Evolutionary conservation across 2,113 vertebrate genomes (phyloP), one percentile per base, ranked within the genome.

Genomic region (Larimichthys crocea): DNA sequence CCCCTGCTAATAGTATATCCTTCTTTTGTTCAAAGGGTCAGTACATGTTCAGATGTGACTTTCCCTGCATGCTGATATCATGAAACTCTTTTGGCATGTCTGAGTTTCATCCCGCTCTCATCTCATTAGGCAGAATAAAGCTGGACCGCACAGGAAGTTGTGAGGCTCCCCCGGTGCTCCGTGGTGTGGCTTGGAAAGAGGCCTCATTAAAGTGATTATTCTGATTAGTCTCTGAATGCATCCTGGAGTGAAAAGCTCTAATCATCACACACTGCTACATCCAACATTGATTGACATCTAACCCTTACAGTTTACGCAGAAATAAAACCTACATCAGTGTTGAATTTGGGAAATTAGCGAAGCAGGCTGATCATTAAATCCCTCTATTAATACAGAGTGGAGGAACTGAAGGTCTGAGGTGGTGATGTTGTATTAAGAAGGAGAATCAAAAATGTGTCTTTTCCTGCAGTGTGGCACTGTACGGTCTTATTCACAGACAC

Each of bases 171-270:
- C 85, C 1, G 24, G 74, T 67, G 71, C 57, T 82, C 57, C 0
- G 53, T 77, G 77, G 64, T 17, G 53, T 63, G 78, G 67, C 46
- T 76, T 42, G 42, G 35, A 81, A 87, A 89, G 74, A 66, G 74
- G 70, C 61, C 68, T 83, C 79, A 88, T 90, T 89, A 91, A 76
- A 85, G 52, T 74, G 40, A 91, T 88, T 82, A 88, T 88, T 87
- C 80, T 89, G 85, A 88, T 89, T 91, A 88, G 82, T 86, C 81
- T 76, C 50, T 69, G 83, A 90, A 79, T 64, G 80, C 84, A 64
- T 76, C 88, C 86, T 57, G 73, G 52, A 72, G 82, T 82, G 80
- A 79, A 60, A 74, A 53, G 62, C 86, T 89, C 74, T 85, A 86
- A 75, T 92, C 75, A 93, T 87, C 80, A 79, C 65, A 84, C 64